Evolutionary conservation across 1,140 invertebrate species (phyloP).

Genomic region (Saccostrea cuccullata): DNA sequence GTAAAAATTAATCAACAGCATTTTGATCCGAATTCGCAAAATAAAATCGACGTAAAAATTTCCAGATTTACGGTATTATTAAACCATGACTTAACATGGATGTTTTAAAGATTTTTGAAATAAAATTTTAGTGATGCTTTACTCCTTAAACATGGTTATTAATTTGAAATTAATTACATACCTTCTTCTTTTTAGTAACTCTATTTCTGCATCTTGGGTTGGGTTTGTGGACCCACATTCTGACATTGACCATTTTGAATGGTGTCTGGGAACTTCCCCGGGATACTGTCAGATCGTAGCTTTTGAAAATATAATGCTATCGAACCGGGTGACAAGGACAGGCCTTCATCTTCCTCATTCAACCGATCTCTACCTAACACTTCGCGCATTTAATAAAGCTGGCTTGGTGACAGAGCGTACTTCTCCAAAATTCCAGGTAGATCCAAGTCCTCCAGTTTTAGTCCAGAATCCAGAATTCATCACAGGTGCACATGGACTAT

Average conservation of each 20-base stretch:
- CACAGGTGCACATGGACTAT: slow-evolving; percentile 1
- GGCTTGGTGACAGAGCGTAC: slow-evolving; percentile 46
- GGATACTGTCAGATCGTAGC: slow-evolving; percentile 53
- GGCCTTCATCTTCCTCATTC: slow-evolving; percentile 48
- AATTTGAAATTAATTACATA: not conserved
- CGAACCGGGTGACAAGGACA: slow-evolving; percentile 43
- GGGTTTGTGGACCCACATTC: slow-evolving; percentile 68
- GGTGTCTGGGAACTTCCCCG: slow-evolving; percentile 50
- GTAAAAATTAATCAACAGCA: no score
- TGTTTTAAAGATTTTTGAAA: no score
- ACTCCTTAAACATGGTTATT: no score
- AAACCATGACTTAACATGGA: no score
- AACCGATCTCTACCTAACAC: slow-evolving; percentile 55
- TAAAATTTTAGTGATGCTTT: no score
- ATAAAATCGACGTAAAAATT: no score
- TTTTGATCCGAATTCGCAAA: no score
- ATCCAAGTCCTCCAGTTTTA: slow-evolving; percentile 53
- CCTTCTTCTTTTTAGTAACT: slow-evolving; percentile 16
- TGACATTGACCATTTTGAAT: slow-evolving; percentile 60
- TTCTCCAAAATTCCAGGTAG: slow-evolving; percentile 60
- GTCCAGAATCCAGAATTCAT: slow-evolving; percentile 34
- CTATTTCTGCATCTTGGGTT: slow-evolving; percentile 58
- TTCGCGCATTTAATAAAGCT: slow-evolving; percentile 57
- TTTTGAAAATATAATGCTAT: slow-evolving; percentile 42
- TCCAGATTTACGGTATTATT: no score